Conservation (phyloP, 2,797 vertebrate genomes). For the Aldrovandia affinis region DNA sequence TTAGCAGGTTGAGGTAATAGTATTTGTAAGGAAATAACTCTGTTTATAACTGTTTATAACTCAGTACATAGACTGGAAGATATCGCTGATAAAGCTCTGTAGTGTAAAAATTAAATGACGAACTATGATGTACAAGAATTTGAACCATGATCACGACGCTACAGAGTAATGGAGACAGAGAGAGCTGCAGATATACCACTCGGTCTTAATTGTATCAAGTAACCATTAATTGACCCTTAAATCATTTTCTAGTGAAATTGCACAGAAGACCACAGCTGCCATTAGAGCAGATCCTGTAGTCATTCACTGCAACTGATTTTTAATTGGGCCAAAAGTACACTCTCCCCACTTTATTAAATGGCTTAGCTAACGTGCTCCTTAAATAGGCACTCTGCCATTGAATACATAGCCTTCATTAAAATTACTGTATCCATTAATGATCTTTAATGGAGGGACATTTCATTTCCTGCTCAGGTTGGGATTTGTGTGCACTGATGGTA, state of each 20-base stretch:
- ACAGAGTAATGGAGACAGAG: not conserved
- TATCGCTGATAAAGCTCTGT: not conserved
- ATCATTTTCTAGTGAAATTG: slow-evolving; percentile 61
- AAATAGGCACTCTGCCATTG: slow-evolving; percentile 63
- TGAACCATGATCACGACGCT: not conserved
- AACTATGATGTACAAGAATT: not conserved
- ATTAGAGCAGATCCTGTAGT: slow-evolving; percentile 67
- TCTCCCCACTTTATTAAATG: slow-evolving; percentile 72
- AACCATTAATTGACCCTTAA: slow-evolving; percentile 45
- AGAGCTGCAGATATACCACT: not conserved
- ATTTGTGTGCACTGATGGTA: slow-evolving; percentile 45
- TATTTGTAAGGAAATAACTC: not conserved
- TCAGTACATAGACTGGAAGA: not conserved
- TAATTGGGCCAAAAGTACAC: slow-evolving; percentile 74
- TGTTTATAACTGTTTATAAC: not conserved
- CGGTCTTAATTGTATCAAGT: slow-evolving; percentile 55
- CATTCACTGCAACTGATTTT: slow-evolving; percentile 74
- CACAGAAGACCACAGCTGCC: slow-evolving; percentile 57
- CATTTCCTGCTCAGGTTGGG: slow-evolving; percentile 46
- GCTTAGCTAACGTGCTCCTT: slow-evolving; percentile 66
- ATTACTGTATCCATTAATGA: slow-evolving; percentile 69
- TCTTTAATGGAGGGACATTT: slow-evolving; percentile 64
- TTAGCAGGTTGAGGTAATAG: not conserved
- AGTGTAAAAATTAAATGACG: too few species aligned
- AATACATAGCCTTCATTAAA: slow-evolving; percentile 62